Evolutionary conservation across 2,888 invertebrate species (phyloP), one percentile per base, ranked within the genome.

Genomic region (Scaptomyza polygonia): DNA sequence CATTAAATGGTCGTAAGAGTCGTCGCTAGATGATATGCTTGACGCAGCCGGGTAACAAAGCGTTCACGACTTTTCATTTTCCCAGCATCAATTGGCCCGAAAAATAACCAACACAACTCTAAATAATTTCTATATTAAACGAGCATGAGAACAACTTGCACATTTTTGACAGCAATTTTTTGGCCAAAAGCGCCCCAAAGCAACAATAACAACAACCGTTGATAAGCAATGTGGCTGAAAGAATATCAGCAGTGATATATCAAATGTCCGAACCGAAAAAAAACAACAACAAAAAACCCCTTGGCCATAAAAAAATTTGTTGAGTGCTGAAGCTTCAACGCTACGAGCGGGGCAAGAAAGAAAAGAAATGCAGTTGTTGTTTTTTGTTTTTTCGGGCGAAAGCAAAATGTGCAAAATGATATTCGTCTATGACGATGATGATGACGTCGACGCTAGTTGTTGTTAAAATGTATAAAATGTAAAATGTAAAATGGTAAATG

Each of bases 121-220:
- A 77, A 88, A 82, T 85, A 87, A 89, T 89, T 87, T 87, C 86
- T 87, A 87, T 87, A 87, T 87, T 88, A 82, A 81, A 79, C 64
- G 67, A 68, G 59, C 69, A 64, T 85, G 86, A 82, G 77, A 85
- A 82, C 74, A 77, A 79, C 72, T 77, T 75, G 72, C 69, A 68
- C 69, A 75, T 76, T 73, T 81, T 76, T 73, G 78, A 72, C 77
- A 77, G 86, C 83, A 71, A 70, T 77, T 86, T 71, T 66, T 52
- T 53, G 65, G 21, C 53, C 71, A 58, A 55, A 32, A 54, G 66
- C 66, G 72, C 74, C 69, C 69, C 64, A 53, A 44, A 76, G 76
- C 71, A 48, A 55, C 49, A 45, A 45, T 11, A 55, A 32, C 52
- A 66, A 18, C 39, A 63, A 32, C 44, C 53, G 68, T 56, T 81